phyloP scores from a whole-genome alignment of 1,140 invertebrate species.

The Neuroterus valhalla region DNA sequence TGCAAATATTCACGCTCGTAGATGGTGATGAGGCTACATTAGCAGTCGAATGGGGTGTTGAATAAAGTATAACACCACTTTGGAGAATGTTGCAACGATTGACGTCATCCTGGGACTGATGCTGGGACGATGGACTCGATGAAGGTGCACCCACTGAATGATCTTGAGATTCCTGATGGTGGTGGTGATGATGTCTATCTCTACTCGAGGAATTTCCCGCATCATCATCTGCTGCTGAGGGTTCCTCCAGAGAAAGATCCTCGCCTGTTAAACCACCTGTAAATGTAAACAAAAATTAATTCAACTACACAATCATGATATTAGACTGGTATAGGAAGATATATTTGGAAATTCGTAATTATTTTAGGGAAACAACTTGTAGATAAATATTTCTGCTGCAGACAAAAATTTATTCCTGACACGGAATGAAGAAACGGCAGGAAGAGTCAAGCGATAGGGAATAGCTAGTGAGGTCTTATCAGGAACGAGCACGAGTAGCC shows the following conservation, averaged over 20 bases:
- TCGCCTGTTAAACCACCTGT: conserved; percentile 86
- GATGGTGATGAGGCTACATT: conserved; percentile 57
- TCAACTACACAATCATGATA: neutral
- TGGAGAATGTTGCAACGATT: conserved; percentile 69
- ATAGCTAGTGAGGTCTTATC: conserved; percentile 52
- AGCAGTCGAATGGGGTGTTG: conserved; percentile 62
- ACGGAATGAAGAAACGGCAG: conserved; percentile 47
- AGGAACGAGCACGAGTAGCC: conserved; percentile 35
- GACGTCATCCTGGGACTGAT: conserved; percentile 65
- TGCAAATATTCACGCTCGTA: conserved; percentile 77
- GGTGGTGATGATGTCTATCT: conserved; percentile 72
- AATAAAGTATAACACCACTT: conserved; percentile 70
- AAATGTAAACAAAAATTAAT: conserved; percentile 58
- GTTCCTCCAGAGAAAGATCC: conserved; percentile 82
- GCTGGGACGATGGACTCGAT: conserved; percentile 69
- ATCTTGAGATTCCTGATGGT: conserved; percentile 67
- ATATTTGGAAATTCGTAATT: too few species aligned
- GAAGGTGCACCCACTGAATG: conserved; percentile 74
- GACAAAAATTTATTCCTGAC: neutral
- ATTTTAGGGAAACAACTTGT: too few species aligned
- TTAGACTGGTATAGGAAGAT: too few species aligned
- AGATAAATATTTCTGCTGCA: neutral
- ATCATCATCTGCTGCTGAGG: conserved; percentile 83
- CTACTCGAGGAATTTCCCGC: conserved; percentile 78
- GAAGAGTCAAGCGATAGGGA: conserved; percentile 60